These are phyloP conservation scores for Lepisosteus oculatus DNA, from an alignment of 2,113 vertebrate species.

Conservation along the genomic window DNA sequence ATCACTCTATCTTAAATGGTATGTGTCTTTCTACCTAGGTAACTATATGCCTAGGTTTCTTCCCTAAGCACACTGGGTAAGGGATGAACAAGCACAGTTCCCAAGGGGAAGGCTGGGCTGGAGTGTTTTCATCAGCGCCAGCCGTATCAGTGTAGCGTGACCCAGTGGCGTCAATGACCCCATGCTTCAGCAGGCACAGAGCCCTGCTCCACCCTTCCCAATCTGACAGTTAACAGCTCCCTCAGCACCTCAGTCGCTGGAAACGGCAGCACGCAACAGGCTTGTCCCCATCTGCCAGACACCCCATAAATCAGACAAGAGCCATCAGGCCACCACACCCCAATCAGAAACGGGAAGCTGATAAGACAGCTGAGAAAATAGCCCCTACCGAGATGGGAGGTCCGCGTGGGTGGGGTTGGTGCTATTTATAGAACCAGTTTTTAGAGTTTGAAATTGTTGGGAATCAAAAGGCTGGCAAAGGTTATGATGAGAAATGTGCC, in stretches of 20 bases:
- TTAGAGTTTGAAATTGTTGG: no score
- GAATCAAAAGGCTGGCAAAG: no score
- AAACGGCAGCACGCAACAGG: conserved; percentile 36
- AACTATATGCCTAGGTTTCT: no score
- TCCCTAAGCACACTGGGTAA: no score
- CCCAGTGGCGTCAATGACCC: neutral
- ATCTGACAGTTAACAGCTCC: neutral
- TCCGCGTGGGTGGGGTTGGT: neutral
- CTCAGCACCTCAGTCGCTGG: neutral
- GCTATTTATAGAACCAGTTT: neutral
- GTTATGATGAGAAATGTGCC: no score
- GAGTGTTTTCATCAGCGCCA: neutral
- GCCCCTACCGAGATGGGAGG: conserved; percentile 2
- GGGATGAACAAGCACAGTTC: no score
- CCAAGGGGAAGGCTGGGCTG: neutral
- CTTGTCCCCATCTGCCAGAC: conserved; percentile 31
- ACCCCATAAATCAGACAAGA: conserved; percentile 27
- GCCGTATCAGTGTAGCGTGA: conserved; percentile 5
- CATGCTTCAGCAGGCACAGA: neutral
- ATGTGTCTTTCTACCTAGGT: no score
- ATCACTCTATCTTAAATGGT: no score
- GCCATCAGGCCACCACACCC: conserved; percentile 38
- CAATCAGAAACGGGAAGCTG: conserved; percentile 53
- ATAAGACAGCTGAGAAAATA: conserved; percentile 69
- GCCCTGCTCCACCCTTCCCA: neutral